Conservation (phyloP, 1,140 invertebrate species). For the Cydia pomonella region DNA sequence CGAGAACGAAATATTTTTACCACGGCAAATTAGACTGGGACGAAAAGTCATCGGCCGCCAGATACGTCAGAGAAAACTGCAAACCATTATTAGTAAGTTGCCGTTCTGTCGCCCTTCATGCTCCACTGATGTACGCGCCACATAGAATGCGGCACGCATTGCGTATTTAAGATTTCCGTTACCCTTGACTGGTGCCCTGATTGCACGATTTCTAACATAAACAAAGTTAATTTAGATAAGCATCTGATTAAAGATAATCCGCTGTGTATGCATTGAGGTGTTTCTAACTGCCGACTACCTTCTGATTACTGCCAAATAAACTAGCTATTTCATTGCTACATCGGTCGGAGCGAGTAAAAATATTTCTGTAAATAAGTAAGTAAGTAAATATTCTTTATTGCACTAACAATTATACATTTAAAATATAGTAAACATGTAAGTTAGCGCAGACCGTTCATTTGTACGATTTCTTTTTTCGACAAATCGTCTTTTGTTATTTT, state of each 20-base stretch:
- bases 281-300: not conserved
- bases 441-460: too few relatives aligned
- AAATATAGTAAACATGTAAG: too few relatives aligned
- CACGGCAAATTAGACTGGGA: constrained; percentile 97
- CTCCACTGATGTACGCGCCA: not conserved
- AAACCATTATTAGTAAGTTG: constrained; percentile 94
- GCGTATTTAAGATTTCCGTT: constrained; percentile 5
- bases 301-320: not conserved
- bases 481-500: too few relatives aligned
- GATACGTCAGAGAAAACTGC: constrained; percentile 98
- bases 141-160: constrained; percentile 1
- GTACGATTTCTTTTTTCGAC: too few relatives aligned
- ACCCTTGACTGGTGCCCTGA: constrained; percentile 1
- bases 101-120: not conserved
- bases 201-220: not conserved
- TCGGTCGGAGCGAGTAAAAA: too few relatives aligned
- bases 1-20: constrained; percentile 98
- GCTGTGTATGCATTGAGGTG: not conserved
- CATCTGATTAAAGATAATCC: not conserved
- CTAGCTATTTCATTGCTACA: not conserved
- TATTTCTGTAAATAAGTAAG: too few relatives aligned
- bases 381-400: too few relatives aligned
- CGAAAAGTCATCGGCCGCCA: constrained; percentile 95
- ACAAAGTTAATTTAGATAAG: constrained; percentile 1
- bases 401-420: too few relatives aligned